phyloP scores from a whole-genome alignment of 2,797 vertebrate genomes.

The Pyrocephalus nanus region DNA sequence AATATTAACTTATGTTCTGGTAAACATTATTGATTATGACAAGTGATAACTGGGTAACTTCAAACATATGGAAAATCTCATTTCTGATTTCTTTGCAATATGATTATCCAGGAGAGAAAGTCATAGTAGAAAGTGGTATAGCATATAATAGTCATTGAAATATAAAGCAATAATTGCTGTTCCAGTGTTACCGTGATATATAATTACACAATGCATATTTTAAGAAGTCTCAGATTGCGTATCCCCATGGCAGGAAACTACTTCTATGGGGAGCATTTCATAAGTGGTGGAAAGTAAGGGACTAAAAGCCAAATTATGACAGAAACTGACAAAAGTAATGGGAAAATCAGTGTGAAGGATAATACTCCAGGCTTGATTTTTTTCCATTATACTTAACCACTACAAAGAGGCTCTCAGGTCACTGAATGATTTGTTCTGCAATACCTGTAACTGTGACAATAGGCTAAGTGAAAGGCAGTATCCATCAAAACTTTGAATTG shows the following conservation, averaged over 20 bases:
- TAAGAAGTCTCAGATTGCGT: background rate
- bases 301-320: conserved; percentile 46
- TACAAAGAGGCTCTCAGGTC: conserved; percentile 23
- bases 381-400: conserved; percentile 46
- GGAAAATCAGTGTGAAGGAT: conserved; percentile 41
- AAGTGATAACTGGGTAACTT: conserved; percentile 37
- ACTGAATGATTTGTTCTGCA: conserved; percentile 40
- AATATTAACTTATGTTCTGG: conserved; percentile 30
- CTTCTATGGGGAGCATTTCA: background rate
- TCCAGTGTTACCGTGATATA: background rate
- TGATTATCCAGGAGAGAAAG: background rate
- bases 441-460: conserved; percentile 37
- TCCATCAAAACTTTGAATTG: conserved; percentile 43
- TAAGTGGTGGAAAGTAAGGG: background rate
- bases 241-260: background rate
- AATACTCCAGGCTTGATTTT: conserved; percentile 52
- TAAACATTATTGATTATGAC: conserved; percentile 63
- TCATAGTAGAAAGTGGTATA: background rate
- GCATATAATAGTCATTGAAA: background rate
- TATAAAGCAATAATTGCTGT: background rate
- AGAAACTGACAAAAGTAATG: conserved; percentile 53
- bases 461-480: conserved; percentile 17
- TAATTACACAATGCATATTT: conserved; percentile 30
- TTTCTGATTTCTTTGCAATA: conserved; percentile 15
- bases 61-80: conserved; percentile 45